A percentile compares a stretch with the other conserved stretches of the same genome.
Evolutionary conservation across 2,113 vertebrate species (phyloP).

Genomic region (Dryoscopus gambensis): DNA sequence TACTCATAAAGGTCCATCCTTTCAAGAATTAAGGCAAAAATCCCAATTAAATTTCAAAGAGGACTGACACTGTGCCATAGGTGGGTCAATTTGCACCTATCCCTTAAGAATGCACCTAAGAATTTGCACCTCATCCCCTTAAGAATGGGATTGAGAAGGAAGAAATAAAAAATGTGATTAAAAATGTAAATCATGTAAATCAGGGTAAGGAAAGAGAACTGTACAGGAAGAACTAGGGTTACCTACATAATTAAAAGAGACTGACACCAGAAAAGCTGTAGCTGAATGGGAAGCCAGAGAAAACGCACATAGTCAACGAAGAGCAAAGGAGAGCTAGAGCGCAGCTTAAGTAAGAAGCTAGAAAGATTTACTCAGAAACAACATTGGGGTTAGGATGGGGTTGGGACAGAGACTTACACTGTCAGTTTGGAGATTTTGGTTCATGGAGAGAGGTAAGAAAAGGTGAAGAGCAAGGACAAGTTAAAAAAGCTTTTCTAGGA

Average conservation of each 20-base stretch:
- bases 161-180: not conserved
- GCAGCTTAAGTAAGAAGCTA: not conserved
- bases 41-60: not conserved
- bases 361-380: not conserved
- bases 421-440: not conserved
- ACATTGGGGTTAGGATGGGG: not conserved
- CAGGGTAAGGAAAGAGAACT: not conserved
- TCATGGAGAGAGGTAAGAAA: not conserved
- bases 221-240: rapidly evolving
- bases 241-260: not conserved
- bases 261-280: not conserved
- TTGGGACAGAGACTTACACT: not conserved
- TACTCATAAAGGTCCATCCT: not conserved
- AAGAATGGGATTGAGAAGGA: not conserved
- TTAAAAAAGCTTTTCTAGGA: not conserved
- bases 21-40: not conserved
- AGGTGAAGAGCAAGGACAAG: not conserved
- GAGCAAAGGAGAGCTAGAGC: not conserved
- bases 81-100: not conserved
- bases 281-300: not conserved
- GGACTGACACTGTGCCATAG: not conserved
- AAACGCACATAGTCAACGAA: not conserved
- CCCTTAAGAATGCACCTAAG: not conserved
- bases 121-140: too few relatives aligned
- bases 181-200: not conserved